These are phyloP conservation scores for Oncopeltus fasciatus DNA, from an alignment of 1,140 invertebrate species.

Conservation along the genomic window DNA sequence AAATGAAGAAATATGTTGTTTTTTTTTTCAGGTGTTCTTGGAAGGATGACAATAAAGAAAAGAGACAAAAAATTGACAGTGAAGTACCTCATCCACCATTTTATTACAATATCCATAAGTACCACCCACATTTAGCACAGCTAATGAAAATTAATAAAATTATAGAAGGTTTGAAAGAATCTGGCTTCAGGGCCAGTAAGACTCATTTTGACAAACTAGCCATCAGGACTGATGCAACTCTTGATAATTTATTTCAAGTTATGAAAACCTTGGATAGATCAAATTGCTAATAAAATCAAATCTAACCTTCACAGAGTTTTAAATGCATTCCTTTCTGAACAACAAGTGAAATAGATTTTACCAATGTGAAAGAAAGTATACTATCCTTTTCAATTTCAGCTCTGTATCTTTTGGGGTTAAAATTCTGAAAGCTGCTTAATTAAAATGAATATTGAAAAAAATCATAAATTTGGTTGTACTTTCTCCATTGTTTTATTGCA, in stretches of 20 bases:
- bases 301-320: too few relatives aligned
- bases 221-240: slow-evolving; percentile 27
- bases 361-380: too few relatives aligned
- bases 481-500: too few relatives aligned
- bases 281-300: too few relatives aligned
- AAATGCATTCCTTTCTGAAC: too few relatives aligned
- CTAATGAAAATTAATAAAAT: slow-evolving; percentile 28
- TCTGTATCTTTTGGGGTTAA: too few relatives aligned
- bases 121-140: slow-evolving; percentile 26
- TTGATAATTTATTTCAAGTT: background rate
- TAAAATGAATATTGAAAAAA: too few relatives aligned
- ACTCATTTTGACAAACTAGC: slow-evolving; percentile 31
- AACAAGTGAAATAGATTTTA: too few relatives aligned
- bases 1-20: background rate
- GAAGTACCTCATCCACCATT: slow-evolving; percentile 24
- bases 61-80: background rate
- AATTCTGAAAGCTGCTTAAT: too few relatives aligned
- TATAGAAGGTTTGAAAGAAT: slow-evolving; percentile 25
- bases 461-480: too few relatives aligned
- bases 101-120: slow-evolving; percentile 29
- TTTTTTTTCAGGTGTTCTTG: slow-evolving; percentile 11
- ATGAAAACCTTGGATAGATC: background rate
- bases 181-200: slow-evolving; percentile 28
- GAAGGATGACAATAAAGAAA: background rate
- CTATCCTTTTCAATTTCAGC: too few relatives aligned